Conservation (phyloP, 2,797 vertebrate genomes). For the Arrhamphus sclerolepis region DNA sequence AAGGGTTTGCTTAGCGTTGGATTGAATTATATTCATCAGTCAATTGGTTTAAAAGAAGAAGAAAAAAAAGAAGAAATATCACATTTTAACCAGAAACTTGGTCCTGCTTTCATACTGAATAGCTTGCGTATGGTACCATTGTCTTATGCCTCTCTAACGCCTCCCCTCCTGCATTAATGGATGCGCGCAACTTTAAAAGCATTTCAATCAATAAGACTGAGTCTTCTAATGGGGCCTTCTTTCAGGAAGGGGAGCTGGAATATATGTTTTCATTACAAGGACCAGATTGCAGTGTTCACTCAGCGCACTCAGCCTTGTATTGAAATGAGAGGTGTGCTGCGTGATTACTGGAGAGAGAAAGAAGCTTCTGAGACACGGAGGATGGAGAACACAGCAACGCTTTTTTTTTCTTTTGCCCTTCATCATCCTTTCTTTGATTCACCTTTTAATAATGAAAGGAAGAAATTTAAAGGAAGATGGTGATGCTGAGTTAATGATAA, state of each 20-base stretch:
- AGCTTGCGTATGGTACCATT: conserved; percentile 45
- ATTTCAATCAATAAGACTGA: conserved; percentile 81
- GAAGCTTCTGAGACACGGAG: conserved; percentile 61
- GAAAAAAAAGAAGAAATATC: conserved; percentile 13
- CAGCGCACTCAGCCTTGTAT: conserved; percentile 64
- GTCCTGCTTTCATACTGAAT: conserved; percentile 42
- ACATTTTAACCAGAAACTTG: conserved; percentile 36
- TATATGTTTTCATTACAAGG: conserved; percentile 78
- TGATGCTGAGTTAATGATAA: conserved; percentile 28
- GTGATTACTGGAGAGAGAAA: conserved; percentile 68
- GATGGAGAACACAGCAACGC: conserved; percentile 49
- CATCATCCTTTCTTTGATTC: conserved; percentile 50
- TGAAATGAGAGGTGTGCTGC: conserved; percentile 76
- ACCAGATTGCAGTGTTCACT: conserved; percentile 66
- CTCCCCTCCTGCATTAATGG: conserved; percentile 69
- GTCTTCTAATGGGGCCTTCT: conserved; percentile 77
- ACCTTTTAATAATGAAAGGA: conserved; percentile 53
- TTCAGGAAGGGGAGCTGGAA: conserved; percentile 76
- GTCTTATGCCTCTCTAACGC: conserved; percentile 57
- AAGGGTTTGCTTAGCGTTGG: conserved; percentile 24
- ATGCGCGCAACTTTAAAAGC: conserved; percentile 79
- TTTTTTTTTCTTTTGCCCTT: neutral
- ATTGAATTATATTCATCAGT: conserved; percentile 11
- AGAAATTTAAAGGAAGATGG: conserved; percentile 35
- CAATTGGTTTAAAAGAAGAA: conserved; percentile 9